These are phyloP conservation scores for Lamprotornis superbus DNA, from an alignment of 2,113 vertebrate species.

Conservation along the genomic window DNA sequence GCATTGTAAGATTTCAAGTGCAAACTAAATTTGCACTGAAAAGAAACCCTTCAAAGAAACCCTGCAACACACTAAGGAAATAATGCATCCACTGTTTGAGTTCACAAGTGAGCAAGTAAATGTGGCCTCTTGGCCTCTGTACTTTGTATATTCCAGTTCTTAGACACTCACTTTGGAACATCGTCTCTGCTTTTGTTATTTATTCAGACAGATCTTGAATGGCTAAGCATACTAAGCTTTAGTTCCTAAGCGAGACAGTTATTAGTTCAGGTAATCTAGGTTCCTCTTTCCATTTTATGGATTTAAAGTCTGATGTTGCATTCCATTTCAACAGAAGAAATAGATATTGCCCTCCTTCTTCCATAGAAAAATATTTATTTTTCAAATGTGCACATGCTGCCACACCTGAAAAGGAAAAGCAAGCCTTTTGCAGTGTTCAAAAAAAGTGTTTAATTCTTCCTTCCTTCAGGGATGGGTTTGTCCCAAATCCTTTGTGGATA, in stretches of 20 bases:
- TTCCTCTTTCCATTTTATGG: background rate
- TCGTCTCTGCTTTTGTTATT: background rate
- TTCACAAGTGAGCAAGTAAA: background rate
- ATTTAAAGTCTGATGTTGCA: background rate
- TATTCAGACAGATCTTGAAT: background rate
- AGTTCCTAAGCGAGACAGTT: background rate
- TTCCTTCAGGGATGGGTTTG: background rate
- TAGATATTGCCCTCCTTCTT: background rate
- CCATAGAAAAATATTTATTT: background rate
- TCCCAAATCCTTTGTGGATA: background rate
- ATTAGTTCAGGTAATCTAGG: background rate
- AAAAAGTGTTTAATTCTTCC: background rate
- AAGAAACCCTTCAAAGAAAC: background rate
- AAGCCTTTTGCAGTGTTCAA: background rate
- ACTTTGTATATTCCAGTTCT: background rate
- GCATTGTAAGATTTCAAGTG: background rate
- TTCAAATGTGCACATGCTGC: background rate
- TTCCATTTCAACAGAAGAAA: background rate
- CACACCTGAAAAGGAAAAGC: background rate
- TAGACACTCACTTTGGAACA: background rate
- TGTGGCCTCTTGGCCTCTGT: background rate
- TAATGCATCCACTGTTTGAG: background rate
- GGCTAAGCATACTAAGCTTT: rapidly evolving
- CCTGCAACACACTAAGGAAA: background rate
- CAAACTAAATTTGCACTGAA: background rate